phyloP scores from a whole-genome alignment of 2,797 vertebrate species.

The Caiman crocodilus region DNA sequence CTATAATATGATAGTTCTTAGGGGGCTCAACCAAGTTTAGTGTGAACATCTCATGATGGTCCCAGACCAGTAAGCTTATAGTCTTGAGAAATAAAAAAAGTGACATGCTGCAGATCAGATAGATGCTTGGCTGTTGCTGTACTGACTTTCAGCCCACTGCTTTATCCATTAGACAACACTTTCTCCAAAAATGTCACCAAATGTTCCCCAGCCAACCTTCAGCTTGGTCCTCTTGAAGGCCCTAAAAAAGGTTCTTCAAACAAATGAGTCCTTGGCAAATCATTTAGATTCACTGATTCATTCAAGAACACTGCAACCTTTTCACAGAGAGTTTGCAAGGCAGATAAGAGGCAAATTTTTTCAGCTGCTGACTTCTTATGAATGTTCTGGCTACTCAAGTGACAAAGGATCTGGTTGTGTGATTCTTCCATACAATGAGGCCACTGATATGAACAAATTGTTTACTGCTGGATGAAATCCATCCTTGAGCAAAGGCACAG shows the following conservation, averaged over 20 bases:
- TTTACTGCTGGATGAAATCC: neutral
- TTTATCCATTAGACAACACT: neutral
- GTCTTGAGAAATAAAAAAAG: constrained; percentile 13
- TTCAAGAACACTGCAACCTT: constrained; percentile 53
- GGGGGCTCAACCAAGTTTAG: neutral
- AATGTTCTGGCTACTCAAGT: constrained; percentile 4
- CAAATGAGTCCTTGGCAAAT: constrained; percentile 44
- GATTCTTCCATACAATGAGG: neutral
- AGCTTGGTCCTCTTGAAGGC: constrained; percentile 17
- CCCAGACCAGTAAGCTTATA: neutral
- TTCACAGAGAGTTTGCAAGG: constrained; percentile 19
- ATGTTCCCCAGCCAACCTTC: neutral
- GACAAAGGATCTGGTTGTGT: neutral
- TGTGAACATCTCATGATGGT: neutral
- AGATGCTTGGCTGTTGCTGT: too few relatives aligned
- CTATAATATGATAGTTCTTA: neutral
- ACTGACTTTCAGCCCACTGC: neutral
- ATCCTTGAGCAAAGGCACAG: neutral
- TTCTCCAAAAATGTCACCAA: neutral
- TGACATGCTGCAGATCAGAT: neutral
- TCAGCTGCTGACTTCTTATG: constrained; percentile 12
- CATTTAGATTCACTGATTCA: constrained; percentile 33
- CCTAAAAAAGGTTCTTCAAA: constrained; percentile 26
- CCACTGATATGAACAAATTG: neutral
- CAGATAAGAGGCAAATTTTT: constrained; percentile 52